Evolutionary conservation across 2,797 vertebrate genomes (phyloP), one percentile per base, ranked within the genome.

Genomic region (Chanos chanos): DNA sequence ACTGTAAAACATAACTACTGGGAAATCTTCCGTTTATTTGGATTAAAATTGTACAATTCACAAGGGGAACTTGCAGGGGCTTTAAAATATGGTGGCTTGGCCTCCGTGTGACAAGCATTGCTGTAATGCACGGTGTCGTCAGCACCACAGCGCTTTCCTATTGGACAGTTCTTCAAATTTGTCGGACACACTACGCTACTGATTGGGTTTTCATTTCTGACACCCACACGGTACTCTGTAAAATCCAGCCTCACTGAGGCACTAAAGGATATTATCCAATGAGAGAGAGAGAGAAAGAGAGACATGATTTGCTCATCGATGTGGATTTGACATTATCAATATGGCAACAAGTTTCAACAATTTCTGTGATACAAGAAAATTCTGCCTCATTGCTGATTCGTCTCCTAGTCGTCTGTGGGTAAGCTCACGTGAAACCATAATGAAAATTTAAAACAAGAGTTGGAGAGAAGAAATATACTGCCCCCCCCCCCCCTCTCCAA

Each of bases 241-340:
- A 75, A 72, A 79, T 45, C 33, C 48, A 44, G 49, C 43, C 61
- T 69, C 49, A 41, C 4, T 16, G 44, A 54, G 18, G 33, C 59
- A 64, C 53, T 9, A 49, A 58, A 51, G 36, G 47, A 63, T 55
- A 19, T 50, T 56, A 51, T 47, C 40, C 53, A 56, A 64, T 55
- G 21, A 34, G 59, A 39, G 24, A 18, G 22, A 34, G 5, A 33
- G 28, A 50, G 19, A 18, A 73, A 82, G 72, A 81, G 78, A 82
- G 50, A 1, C 1, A 34, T 25, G 33, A 76, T 77, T 81, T 84
- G 79, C 79, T 79, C 80, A 77, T 79, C 61, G 79, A 83, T 73
- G 74, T 19, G 53, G 34, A 51, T 68, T 71, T 53, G 49, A 68
- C 44, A 43, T 40, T 43, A 61, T 40, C 33, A 50, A n/a, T 27